Conservation (phyloP, 2,113 vertebrate species). For the Vulpes vulpes region DNA sequence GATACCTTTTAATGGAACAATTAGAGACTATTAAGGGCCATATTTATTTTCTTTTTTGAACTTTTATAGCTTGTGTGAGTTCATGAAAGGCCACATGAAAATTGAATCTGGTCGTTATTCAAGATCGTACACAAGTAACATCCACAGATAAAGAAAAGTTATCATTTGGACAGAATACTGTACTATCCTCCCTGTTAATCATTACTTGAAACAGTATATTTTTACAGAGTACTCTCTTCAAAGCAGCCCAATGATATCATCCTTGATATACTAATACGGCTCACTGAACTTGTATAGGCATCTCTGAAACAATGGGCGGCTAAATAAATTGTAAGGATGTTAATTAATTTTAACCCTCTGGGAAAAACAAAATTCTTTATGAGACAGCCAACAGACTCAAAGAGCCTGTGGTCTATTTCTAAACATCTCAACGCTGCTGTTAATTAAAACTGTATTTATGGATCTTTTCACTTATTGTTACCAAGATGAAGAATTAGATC, state of each 20-base stretch:
- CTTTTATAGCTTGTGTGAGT: background rate
- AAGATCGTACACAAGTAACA: background rate
- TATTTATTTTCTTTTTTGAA: background rate
- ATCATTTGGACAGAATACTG: background rate
- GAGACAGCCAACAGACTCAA: constrained; percentile 30
- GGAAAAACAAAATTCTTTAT: constrained; percentile 63
- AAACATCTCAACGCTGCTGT: constrained; percentile 22
- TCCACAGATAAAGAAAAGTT: constrained; percentile 39
- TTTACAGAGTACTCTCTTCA: constrained; percentile 68
- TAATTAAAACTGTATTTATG: constrained; percentile 73
- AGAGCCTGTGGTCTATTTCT: background rate
- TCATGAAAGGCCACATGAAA: background rate
- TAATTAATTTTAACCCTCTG: constrained; percentile 75
- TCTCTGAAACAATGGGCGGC: constrained; percentile 73
- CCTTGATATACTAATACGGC: background rate
- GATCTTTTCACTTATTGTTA: constrained; percentile 57
- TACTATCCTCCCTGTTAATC: constrained; percentile 43
- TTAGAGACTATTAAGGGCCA: background rate
- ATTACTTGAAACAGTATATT: constrained; percentile 51
- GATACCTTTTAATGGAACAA: background rate
- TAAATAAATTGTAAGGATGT: constrained; percentile 77
- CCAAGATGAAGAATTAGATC: constrained; percentile 61
- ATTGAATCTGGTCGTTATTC: background rate
- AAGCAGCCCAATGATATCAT: constrained; percentile 61
- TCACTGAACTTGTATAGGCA: constrained; percentile 73